A percentile compares a stretch with the other conserved stretches of the same genome.
These are phyloP conservation scores for Pseudochirops cupreus DNA, from an alignment of 2,797 vertebrate species.

Conservation along the genomic window DNA sequence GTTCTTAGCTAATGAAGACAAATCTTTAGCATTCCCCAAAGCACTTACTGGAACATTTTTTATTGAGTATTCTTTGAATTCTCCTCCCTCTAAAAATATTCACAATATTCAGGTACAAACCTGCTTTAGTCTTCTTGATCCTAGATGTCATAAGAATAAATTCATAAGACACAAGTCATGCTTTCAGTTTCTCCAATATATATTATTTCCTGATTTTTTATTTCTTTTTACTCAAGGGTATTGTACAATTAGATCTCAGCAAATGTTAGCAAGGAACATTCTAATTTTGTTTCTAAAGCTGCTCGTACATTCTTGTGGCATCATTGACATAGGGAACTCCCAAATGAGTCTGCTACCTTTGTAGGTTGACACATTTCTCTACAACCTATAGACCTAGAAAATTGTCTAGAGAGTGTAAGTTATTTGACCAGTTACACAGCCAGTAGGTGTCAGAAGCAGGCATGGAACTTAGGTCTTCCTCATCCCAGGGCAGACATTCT, in stretches of 20 bases:
- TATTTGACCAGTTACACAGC: neutral
- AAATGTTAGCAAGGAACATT: neutral
- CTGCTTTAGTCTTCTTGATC: neutral
- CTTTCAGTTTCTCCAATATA: neutral
- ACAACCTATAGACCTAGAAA: neutral
- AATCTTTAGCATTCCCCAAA: neutral
- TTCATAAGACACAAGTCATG: neutral
- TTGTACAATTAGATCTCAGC: neutral
- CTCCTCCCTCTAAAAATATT: neutral
- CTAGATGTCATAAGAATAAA: neutral
- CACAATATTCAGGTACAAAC: neutral
- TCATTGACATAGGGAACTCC: neutral
- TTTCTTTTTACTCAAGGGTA: neutral
- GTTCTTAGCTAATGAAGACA: neutral
- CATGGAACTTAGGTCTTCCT: neutral
- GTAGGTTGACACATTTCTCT: neutral
- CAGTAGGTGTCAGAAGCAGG: neutral
- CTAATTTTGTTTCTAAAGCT: neutral
- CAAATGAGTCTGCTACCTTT: neutral
- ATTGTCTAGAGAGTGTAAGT: neutral
- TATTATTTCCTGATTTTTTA: neutral
- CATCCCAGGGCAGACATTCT: neutral
- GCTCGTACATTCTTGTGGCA: neutral
- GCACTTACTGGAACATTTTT: neutral
- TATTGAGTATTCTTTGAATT: conserved; percentile 3